These are phyloP conservation scores for Anarhynchus alexandrinus DNA, from an alignment of 2,113 vertebrate genomes.

Conservation along the genomic window DNA sequence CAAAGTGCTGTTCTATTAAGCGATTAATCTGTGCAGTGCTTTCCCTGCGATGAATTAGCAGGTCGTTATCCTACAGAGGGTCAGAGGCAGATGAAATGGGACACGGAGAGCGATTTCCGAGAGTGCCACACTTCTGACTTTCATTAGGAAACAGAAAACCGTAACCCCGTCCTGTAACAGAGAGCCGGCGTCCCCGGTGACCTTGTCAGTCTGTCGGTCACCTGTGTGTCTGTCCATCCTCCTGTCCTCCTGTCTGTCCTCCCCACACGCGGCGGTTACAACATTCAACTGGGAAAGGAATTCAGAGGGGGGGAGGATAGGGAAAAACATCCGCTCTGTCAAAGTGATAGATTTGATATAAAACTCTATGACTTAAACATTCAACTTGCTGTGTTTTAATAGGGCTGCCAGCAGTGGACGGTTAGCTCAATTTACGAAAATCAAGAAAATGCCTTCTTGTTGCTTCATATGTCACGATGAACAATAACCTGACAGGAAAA, in stretches of 20 bases:
- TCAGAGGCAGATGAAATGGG: not conserved
- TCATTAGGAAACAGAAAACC: not conserved
- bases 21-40: not conserved
- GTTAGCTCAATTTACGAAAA: constrained; percentile 41
- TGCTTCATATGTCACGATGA: constrained; percentile 13
- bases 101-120: accelerated
- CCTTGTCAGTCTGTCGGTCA: not conserved
- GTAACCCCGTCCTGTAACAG: accelerated
- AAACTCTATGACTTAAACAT: constrained; percentile 20
- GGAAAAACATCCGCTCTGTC: not conserved
- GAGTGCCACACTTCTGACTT: not conserved
- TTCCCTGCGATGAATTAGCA: not conserved
- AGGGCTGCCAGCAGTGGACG: constrained; percentile 29
- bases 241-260: not conserved
- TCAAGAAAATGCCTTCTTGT: constrained; percentile 8
- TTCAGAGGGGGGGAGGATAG: not conserved
- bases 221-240: not conserved
- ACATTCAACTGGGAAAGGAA: not conserved
- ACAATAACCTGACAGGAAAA: constrained; percentile 37
- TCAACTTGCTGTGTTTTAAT: constrained; percentile 28
- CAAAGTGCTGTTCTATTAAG: not conserved
- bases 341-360: constrained; percentile 9
- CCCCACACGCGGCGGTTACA: not conserved
- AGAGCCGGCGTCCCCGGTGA: not conserved
- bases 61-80: not conserved